Conservation (phyloP, 1,140 invertebrate species). For the Nasonia longicornis region DNA sequence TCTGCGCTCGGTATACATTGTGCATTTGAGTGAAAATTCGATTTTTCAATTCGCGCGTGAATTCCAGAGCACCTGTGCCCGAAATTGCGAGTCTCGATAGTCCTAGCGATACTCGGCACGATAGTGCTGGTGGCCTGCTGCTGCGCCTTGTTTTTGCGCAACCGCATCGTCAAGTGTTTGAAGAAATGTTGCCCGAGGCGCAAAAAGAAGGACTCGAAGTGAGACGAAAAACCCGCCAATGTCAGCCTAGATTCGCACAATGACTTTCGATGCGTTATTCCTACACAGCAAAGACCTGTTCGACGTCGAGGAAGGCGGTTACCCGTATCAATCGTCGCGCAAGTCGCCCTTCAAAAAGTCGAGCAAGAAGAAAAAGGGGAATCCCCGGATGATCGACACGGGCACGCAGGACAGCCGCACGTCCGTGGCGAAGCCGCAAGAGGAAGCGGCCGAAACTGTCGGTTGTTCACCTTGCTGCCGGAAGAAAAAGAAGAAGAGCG, state of each 20-base stretch:
- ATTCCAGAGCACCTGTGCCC: constrained; percentile 36
- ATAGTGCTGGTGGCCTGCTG: constrained; percentile 57
- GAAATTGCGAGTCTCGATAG: constrained; percentile 45
- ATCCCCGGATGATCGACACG: constrained; percentile 42
- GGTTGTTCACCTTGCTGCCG: constrained; percentile 59
- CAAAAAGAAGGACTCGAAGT: constrained; percentile 44
- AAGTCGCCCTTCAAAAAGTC: not conserved
- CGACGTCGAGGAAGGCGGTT: constrained; percentile 19
- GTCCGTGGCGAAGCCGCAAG: not conserved
- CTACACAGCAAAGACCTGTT: constrained; percentile 15
- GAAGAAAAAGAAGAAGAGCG: constrained; percentile 59
- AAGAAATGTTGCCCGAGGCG: constrained; percentile 48
- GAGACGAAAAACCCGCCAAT: not conserved
- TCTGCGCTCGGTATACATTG: not conserved
- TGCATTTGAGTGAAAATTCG: not conserved
- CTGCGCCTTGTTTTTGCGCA: constrained; percentile 57
- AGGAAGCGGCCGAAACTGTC: constrained; percentile 46
- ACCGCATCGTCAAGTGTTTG: constrained; percentile 48
- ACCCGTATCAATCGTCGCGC: not conserved
- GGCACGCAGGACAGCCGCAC: constrained; percentile 51
- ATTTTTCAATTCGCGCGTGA: not conserved
- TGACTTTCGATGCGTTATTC: not conserved
- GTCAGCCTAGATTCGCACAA: not conserved
- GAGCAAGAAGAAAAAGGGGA: not conserved
- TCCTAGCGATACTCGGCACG: constrained; percentile 44